These are phyloP conservation scores for Miltochrista miniata DNA, from an alignment of 2,888 invertebrate species.

Conservation along the genomic window DNA sequence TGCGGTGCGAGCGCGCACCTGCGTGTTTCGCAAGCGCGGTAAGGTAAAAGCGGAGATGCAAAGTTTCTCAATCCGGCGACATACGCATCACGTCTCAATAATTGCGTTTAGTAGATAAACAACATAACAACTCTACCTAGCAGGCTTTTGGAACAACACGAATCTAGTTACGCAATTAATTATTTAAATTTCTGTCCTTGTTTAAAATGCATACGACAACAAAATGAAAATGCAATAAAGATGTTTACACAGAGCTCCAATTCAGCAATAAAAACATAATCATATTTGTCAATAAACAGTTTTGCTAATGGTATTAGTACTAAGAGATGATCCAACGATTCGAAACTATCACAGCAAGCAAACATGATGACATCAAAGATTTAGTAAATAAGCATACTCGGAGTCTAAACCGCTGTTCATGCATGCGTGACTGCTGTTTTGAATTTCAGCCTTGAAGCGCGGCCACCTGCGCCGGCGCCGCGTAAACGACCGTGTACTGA, in stretches of 20 bases:
- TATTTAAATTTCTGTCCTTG: not conserved
- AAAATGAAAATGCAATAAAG: not conserved
- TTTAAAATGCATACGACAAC: not conserved
- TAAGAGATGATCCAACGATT: not conserved
- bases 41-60: constrained; percentile 82
- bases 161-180: too few relatives aligned
- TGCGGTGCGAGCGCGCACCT: constrained; percentile 82
- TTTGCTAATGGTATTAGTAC: not conserved
- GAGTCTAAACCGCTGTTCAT: constrained; percentile 68
- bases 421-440: constrained; percentile 83
- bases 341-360: constrained; percentile 1
- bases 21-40: constrained; percentile 83
- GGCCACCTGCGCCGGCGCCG: constrained; percentile 86
- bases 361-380: constrained; percentile 30
- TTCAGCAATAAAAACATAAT: not conserved
- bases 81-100: constrained; percentile 50
- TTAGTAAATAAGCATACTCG: constrained; percentile 48
- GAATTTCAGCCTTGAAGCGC: constrained; percentile 84
- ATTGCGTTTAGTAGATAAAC: constrained; percentile 10
- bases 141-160: too few relatives aligned
- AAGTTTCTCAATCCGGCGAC: constrained; percentile 75
- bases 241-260: too few relatives aligned
- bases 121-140: not conserved
- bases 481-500: constrained; percentile 83
- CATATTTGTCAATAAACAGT: not conserved